Evolutionary conservation across 2,888 invertebrate genomes (phyloP).

Genomic region (Nezara viridula): DNA sequence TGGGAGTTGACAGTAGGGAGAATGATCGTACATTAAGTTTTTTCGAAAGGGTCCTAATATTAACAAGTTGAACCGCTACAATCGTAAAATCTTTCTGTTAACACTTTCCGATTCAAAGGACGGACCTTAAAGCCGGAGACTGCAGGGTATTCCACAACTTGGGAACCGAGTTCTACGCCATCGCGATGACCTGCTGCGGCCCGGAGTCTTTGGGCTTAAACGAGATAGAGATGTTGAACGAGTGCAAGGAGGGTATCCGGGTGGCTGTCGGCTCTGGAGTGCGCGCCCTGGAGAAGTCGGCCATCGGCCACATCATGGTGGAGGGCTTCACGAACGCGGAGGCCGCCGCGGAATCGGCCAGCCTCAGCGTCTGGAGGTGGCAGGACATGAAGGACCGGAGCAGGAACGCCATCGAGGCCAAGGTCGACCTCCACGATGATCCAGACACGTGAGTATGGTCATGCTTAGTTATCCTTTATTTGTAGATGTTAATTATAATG

Average conservation of each 20-base stretch:
- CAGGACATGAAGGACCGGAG: constrained; percentile 70
- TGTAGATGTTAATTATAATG: too few species aligned
- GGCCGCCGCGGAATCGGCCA: constrained; percentile 71
- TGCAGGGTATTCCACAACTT: constrained; percentile 61
- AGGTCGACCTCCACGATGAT: constrained; percentile 64
- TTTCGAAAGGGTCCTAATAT: too few species aligned
- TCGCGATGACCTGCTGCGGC: constrained; percentile 76
- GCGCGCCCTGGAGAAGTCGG: constrained; percentile 69
- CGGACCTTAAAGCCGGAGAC: constrained; percentile 58
- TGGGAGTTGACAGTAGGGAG: too few species aligned
- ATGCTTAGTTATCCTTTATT: too few species aligned
- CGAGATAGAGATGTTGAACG: constrained; percentile 69
- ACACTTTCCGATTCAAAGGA: too few species aligned
- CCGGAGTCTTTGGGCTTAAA: constrained; percentile 67
- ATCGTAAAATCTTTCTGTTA: too few species aligned
- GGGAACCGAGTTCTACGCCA: constrained; percentile 68
- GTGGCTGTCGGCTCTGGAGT: constrained; percentile 69
- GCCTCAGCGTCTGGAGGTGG: constrained; percentile 68
- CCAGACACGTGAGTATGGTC: constrained; percentile 62
- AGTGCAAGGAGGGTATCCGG: constrained; percentile 70
- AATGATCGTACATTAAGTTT: too few species aligned
- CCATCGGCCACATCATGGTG: constrained; percentile 70
- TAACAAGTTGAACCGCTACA: too few species aligned
- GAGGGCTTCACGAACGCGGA: constrained; percentile 71
- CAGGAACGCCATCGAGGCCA: constrained; percentile 62